Evolutionary conservation across 35 echinoderm and acorn worm genomes (phyloP), one percentile per base, ranked within the genome.

Genomic region (Ophiothrix spiculata): DNA sequence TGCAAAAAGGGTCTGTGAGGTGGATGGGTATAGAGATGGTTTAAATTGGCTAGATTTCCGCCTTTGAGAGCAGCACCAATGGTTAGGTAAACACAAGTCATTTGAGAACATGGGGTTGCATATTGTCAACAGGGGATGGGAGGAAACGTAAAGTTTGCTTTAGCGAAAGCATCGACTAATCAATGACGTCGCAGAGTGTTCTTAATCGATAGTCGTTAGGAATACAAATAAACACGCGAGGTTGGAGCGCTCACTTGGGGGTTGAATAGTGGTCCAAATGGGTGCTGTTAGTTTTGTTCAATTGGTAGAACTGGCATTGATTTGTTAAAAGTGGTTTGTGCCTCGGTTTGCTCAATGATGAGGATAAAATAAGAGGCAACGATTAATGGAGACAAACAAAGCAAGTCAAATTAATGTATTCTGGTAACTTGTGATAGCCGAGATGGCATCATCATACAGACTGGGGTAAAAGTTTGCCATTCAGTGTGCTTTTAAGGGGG

Each of bases 71-170:
- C 60, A 69, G 60, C 60, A n/a, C 25, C 60, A 19, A 4, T 2
- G 60, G 60, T 69, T 69, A 28, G 29, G 60, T 69, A 69, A 49
- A 69, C 60, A 69, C 1, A 28, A 25, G 2, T n/a, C 3, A 12
- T 15, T 69, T 69, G 60, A 69, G 60, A 69, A 25, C 60, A 69
- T 69, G 60, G 60, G 60, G 60, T 69, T 69, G 60, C 60, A 69
- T 69, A 69, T 28, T 25, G 42, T 6, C 60, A 12, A 15, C 16
- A 25, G 60, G 23, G 60, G 60, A 69, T n/a, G 45, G 60, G 60
- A 69, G 60, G 60, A 69, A 69, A 69, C 16, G 29, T 28, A 15
- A 25, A 69, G 60, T 69, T 69, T 69, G 60, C 60, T 69, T 69
- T 25, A n/a, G 60, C 17, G 60, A 69, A 19, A 69, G 23, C 60